A percentile compares a stretch with the other conserved stretches of the same genome.
Evolutionary conservation across 1,140 invertebrate species (phyloP).

Genomic region (Lordiphosa stackelbergi): DNA sequence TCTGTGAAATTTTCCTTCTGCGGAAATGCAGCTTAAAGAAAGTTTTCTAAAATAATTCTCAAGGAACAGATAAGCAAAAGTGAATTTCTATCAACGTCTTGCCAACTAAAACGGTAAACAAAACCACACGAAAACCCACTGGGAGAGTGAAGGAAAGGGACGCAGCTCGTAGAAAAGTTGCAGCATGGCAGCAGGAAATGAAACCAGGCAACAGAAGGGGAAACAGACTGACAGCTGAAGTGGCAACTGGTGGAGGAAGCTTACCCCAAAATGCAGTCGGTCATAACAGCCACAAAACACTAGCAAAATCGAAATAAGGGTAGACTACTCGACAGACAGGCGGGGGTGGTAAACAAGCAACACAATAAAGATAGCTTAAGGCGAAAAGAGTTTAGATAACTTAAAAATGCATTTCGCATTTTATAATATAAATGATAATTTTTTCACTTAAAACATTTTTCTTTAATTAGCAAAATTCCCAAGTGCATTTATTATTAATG

Average conservation of each 20-base stretch:
- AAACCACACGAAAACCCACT: constrained; percentile 3
- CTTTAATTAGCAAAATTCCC: too few species aligned
- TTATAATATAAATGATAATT: too few species aligned
- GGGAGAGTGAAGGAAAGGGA: not conserved
- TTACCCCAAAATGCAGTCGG: constrained; percentile 4
- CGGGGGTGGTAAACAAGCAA: too few species aligned
- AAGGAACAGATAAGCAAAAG: constrained; percentile 25
- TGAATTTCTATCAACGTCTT: constrained; percentile 17
- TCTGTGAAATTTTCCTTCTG: constrained; percentile 11
- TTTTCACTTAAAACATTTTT: too few species aligned
- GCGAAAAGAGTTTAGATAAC: too few species aligned
- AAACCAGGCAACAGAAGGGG: constrained; percentile 24
- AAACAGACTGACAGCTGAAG: constrained; percentile 4
- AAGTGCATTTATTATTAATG: too few species aligned
- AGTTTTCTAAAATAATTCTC: not conserved
- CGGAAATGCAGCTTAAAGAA: constrained; percentile 32
- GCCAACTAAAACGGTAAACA: constrained; percentile 13
- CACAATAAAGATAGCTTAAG: too few species aligned
- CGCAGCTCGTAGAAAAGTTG: not conserved
- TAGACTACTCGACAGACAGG: too few species aligned
- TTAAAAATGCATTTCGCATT: too few species aligned
- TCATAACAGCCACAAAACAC: constrained; percentile 12
- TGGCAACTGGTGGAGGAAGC: constrained; percentile 19
- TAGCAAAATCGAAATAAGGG: not conserved
- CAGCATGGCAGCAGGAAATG: constrained; percentile 32